Evolutionary conservation across 1,140 invertebrate species (phyloP), one percentile per base, ranked within the genome.

Genomic region (Colletes gigas): DNA sequence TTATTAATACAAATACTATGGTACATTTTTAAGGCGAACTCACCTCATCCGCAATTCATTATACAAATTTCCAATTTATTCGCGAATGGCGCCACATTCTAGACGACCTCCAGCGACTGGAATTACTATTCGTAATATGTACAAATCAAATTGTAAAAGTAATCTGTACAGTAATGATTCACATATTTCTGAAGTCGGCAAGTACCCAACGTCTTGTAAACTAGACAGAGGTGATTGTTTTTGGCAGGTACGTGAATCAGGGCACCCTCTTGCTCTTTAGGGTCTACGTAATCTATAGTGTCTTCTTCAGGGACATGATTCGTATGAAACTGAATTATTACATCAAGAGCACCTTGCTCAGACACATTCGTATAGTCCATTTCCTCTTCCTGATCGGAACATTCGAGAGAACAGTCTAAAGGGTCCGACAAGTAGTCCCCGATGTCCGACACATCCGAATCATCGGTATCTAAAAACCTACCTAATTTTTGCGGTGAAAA

Each of bases 141-240:
- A 84, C 94, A 94, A 15, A 94, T 89, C 5, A 95, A 74, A 70
- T 94, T 92, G 86, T 95, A 95, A 88, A 94, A 95, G 75, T 91
- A 89, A 72, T 92, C 92, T 50, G 90, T 88, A 60, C 92, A 92
- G 80, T 94, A 92, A 82, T 93, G 92, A 89, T 94, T 94, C n/a
- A 96, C 90, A 90, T 96, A 96, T 88, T 95, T 95, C 67, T 95
- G 95, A 90, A 96, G 94, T 83, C 95, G 94, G 52, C 94, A 94
- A 41, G 95, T 95, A 80, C 94, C 95, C 14, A 92, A 87, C 83
- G 94, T 94, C 78, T 95, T 95, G 90, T 96, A 96, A 41, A 96
- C 95, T n/a, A 97, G 92, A 88, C 94, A 95, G 9, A 97, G 90
- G 70, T 94, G 94, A 93, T 97, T 97, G 89, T 95, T 93, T 54